These are phyloP conservation scores for Philonicus albiceps DNA, from an alignment of 2,888 invertebrate genomes.

Conservation along the genomic window DNA sequence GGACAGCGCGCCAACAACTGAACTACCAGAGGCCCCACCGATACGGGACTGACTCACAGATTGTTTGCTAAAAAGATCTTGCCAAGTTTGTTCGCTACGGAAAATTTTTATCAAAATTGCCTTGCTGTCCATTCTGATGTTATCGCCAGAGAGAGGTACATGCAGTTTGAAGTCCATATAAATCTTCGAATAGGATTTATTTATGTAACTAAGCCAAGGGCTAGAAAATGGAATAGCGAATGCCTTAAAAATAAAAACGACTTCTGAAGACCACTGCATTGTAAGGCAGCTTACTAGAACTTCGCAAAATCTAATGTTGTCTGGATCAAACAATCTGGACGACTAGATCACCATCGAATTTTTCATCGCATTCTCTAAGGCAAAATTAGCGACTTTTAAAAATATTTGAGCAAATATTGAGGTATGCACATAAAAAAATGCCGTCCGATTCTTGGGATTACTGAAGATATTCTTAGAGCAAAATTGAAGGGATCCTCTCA, in stretches of 20 bases:
- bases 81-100: neutral
- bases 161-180: neutral
- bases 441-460: neutral
- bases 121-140: neutral
- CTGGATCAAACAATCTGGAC: neutral
- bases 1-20: too few species aligned
- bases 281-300: neutral
- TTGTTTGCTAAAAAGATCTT: neutral
- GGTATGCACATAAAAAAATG: neutral
- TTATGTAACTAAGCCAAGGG: slow-evolving; percentile 4
- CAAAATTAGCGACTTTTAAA: neutral
- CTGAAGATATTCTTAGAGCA: neutral
- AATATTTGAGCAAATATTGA: neutral
- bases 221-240: neutral
- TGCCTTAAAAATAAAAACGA: neutral
- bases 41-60: neutral
- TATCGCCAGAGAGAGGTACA: neutral
- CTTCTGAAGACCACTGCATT: neutral
- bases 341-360: neutral
- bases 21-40: neutral
- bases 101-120: neutral
- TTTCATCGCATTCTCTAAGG: neutral
- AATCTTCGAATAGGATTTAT: neutral
- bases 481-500: neutral
- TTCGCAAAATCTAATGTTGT: neutral